Evolutionary conservation across 2,888 invertebrate genomes (phyloP), one percentile per base, ranked within the genome.

Genomic region (Cyclophora punctaria): DNA sequence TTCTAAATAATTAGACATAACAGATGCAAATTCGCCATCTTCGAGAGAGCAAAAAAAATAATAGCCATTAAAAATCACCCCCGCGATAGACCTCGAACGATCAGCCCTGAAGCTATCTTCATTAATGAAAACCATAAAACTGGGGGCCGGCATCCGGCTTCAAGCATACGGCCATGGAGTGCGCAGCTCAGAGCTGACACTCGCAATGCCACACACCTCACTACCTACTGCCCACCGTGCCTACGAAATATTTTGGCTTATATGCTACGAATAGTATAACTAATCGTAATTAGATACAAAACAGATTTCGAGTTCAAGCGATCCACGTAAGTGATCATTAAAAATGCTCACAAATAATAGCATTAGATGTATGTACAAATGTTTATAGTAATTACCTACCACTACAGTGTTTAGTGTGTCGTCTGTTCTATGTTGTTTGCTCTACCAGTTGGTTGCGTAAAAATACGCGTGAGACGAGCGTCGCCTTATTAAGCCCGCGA

Each of bases 51-150:
- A 60, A 53, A 68, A 72, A 71, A 73, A 73, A 73, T 69, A 73
- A 73, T 73, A 64, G 72, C 64, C 66, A 73, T 74, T 73, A 76
- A 79, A 76, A 75, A 75, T 74, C 77, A 73, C 77, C 78, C 78
- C 73, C 75, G 65, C 66, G 76, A 69, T 50, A 56, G 56, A 53
- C 51, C 72, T 74, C 73, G 75, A 79, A 78, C 77, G 82, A 83
- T 84, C 84, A 77, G 83, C 80, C 83, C 78, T 67, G 75, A 67
- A 77, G 86, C 83, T 60, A 71, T 76, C 80, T 80, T 83, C 83
- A 82, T 83, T 85, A 85, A 85, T 83, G 83, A 78, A 80, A 79
- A 78, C 80, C 82, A 77, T 80, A 78, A 81, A 82, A 76, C 78
- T 75, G 76, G 78, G 80, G 76, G 73, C 58, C 69, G 69, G 67